Evolutionary conservation across 2,113 vertebrate genomes (phyloP).

Genomic region (Pristiophorus japonicus): DNA sequence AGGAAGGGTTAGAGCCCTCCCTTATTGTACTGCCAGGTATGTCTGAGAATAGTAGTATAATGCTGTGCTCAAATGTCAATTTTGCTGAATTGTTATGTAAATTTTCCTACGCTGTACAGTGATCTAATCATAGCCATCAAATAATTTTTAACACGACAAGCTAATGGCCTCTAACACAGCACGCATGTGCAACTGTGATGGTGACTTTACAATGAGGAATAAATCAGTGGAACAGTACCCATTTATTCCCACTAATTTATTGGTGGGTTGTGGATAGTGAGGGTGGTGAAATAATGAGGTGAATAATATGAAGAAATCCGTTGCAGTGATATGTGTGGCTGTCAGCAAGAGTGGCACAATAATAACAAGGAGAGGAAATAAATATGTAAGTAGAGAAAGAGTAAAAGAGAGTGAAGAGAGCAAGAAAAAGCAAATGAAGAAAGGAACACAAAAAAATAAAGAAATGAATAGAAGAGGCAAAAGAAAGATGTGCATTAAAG

Average conservation of each 20-base stretch:
- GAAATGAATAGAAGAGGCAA: background rate
- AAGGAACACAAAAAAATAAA: background rate
- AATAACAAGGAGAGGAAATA: background rate
- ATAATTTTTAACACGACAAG: background rate
- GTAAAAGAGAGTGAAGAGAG: too few species aligned
- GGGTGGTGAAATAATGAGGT: slow-evolving; percentile 31
- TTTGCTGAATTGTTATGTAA: background rate
- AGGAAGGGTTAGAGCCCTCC: background rate
- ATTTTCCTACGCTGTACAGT: background rate
- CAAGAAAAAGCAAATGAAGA: background rate
- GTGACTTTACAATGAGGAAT: slow-evolving; percentile 23
- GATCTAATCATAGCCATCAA: slow-evolving; percentile 10
- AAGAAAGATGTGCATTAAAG: background rate
- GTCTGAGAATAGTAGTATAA: background rate
- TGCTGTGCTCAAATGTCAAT: slow-evolving; percentile 24
- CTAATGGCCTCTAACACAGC: background rate
- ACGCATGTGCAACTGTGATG: background rate
- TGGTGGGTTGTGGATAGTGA: background rate
- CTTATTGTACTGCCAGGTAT: background rate
- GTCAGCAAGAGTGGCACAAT: background rate
- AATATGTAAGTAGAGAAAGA: background rate
- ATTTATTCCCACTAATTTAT: slow-evolving; percentile 25
- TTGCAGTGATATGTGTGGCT: background rate
- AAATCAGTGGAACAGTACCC: slow-evolving; percentile 17
- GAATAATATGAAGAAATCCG: background rate